Evolutionary conservation across 2,113 vertebrate genomes (phyloP), one percentile per base, ranked within the genome.

Genomic region (Laticauda colubrina): DNA sequence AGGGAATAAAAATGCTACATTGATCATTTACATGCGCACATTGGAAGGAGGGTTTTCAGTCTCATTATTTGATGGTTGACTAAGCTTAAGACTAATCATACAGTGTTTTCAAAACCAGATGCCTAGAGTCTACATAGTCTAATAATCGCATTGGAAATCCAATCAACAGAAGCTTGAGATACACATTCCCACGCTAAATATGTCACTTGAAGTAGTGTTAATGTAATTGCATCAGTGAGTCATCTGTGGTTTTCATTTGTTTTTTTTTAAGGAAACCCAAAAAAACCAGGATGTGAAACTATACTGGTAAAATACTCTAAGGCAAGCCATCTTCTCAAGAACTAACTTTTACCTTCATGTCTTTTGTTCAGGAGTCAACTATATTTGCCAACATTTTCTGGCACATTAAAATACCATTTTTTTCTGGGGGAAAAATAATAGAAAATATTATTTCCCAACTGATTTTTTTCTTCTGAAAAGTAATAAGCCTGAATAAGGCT

Each of bases 91-190:
- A 87, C 51, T 85, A 92, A 39, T 51, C 34, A 12, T 61, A 57
- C 29, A 0, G 0, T 61, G 29, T 92, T 81, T 34, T 59, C 20
- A 0, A 0, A 86, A 61, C 0, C 88, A 29, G 55, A 45, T 55
- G 29, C 10, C 20, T n/a, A 14, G 18, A 75, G 1, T 54, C 48
- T n/a, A 53, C 6, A 12, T 5, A n/a, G 45, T 53, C 59, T 45
- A 23, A 51, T 21, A 12, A 29, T 1, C 10, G 48, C 21, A 11
- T 90, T 51, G 90, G 75, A 90, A 90, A 53, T 90, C 29, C 48
- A 90, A 53, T 90, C 59, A 90, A 75, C 61, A 18, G 75, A 39
- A 43, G n/a, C n/a, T 54, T 53, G 45, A 54, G 29, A 75, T 34
- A 81, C 64, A 55, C 20, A 81, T 89, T 89, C 89, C 89, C 89